phyloP scores from a whole-genome alignment of 2,797 vertebrate genomes.

The Ctenosaura bakeri region DNA sequence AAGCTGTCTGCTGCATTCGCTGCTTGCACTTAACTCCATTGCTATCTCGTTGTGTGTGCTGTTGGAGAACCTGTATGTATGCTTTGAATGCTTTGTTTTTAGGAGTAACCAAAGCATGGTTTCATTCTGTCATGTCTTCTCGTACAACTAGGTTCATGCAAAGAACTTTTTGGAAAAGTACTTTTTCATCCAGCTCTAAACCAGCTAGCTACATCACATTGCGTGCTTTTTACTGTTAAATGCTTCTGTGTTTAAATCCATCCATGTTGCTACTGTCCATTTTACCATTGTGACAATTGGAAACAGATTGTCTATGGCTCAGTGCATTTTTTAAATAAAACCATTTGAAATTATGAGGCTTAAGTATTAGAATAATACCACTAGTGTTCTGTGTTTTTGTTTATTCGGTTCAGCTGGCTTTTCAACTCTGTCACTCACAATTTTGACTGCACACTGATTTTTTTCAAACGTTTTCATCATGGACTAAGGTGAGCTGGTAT shows the following conservation, averaged over 20 bases:
- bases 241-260: constrained; percentile 49
- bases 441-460: constrained; percentile 67
- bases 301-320: not conserved
- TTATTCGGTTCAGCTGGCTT: not conserved
- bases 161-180: constrained; percentile 2
- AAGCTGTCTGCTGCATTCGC: constrained; percentile 11
- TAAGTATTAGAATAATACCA: not conserved
- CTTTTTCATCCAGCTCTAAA: constrained; percentile 12
- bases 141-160: constrained; percentile 31
- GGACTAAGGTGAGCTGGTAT: constrained; percentile 69
- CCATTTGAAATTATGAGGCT: not conserved
- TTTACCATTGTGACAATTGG: constrained; percentile 58
- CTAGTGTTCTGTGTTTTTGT: not conserved
- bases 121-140: constrained; percentile 27
- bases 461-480: constrained; percentile 61
- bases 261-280: constrained; percentile 27
- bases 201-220: constrained; percentile 15
- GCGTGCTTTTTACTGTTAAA: constrained; percentile 49
- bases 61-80: constrained; percentile 13
- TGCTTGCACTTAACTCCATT: constrained; percentile 32
- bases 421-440: constrained; percentile 31
- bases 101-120: constrained; percentile 1
- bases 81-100: constrained; percentile 6
- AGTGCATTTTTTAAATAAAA: not conserved
- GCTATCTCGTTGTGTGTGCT: not conserved